Conservation (phyloP, 2,113 vertebrate genomes). For the Tangachromis dhanisi region DNA sequence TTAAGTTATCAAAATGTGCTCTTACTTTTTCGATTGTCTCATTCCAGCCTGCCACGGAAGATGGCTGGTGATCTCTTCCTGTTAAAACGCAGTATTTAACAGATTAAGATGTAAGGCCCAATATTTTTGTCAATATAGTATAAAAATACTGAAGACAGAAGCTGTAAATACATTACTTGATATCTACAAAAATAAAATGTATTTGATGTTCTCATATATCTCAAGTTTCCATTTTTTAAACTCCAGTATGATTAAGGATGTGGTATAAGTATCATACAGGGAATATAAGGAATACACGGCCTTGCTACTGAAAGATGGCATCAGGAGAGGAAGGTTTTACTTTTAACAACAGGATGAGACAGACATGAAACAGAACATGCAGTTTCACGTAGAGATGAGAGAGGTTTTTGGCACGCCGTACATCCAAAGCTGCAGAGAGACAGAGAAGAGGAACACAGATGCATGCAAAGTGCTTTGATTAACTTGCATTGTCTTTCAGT, state of each 20-base stretch:
- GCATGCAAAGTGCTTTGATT: slow-evolving; percentile 35
- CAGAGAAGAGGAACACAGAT: not conserved
- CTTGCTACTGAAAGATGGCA: not conserved
- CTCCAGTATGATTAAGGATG: not conserved
- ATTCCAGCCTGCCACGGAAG: not conserved
- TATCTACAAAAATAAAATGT: not conserved
- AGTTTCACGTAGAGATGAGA: not conserved
- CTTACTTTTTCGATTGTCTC: not conserved
- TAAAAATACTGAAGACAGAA: not conserved
- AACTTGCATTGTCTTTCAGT: slow-evolving; percentile 41
- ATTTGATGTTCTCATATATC: not conserved
- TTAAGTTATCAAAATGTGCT: not conserved
- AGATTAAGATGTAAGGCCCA: not conserved
- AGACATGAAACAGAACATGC: not conserved
- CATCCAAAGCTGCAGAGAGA: slow-evolving; percentile 8
- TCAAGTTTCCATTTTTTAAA: not conserved
- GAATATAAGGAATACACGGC: not conserved
- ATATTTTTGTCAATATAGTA: not conserved
- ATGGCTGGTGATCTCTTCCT: not conserved
- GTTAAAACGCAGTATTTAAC: not conserved
- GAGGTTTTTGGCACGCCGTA: not conserved
- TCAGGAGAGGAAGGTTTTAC: not conserved
- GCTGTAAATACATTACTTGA: not conserved
- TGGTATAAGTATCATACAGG: not conserved
- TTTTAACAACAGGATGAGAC: not conserved